Evolutionary conservation across 2,113 vertebrate species (phyloP).

Genomic region (Dryoscopus gambensis): DNA sequence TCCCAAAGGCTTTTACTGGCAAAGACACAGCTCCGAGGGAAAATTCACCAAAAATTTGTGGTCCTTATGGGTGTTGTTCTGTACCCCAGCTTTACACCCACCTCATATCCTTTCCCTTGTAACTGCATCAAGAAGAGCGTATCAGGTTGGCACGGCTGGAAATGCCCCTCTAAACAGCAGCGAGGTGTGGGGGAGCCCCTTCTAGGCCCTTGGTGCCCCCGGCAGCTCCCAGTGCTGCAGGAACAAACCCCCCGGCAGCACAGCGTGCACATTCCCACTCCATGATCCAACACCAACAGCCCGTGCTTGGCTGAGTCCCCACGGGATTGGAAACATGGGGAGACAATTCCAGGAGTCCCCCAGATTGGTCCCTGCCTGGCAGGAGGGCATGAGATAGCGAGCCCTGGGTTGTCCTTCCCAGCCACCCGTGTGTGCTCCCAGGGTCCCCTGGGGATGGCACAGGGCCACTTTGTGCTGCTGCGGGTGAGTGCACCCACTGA

Average conservation of each 20-base stretch:
- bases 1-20: not conserved
- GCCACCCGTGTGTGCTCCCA: rapidly evolving
- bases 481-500: rapidly evolving
- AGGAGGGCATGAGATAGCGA: rapidly evolving
- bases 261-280: rapidly evolving
- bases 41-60: not conserved
- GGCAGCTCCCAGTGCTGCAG: rapidly evolving
- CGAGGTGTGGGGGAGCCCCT: rapidly evolving
- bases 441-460: not conserved
- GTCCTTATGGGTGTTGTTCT: not conserved
- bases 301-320: rapidly evolving
- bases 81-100: not conserved
- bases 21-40: rapidly evolving
- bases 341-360: not conserved
- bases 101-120: not conserved
- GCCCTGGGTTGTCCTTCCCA: not conserved
- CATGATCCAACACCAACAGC: rapidly evolving
- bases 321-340: rapidly evolving
- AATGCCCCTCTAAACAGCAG: not conserved
- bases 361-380: rapidly evolving
- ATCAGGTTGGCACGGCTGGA: not conserved
- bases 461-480: not conserved
- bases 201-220: rapidly evolving
- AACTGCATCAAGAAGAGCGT: not conserved
- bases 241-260: rapidly evolving